Evolutionary conservation across 2,888 invertebrate genomes (phyloP), one percentile per base, ranked within the genome.

Genomic region (Loripinus fragilis): DNA sequence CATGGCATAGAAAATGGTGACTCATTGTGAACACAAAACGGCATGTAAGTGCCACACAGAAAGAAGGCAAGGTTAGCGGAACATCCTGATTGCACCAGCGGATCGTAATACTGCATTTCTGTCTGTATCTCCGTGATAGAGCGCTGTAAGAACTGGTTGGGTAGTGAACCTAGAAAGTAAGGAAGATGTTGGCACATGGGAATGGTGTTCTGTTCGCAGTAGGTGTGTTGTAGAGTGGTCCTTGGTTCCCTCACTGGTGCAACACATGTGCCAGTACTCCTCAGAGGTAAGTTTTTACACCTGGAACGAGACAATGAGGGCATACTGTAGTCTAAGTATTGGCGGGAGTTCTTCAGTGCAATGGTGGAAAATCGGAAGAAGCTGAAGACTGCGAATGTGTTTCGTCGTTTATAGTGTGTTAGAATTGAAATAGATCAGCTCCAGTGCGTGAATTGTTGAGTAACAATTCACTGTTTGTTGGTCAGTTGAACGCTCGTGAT

Each of bases 81-180:
- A 68, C 91, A 91, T 7, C 83, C 78, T 2, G 87, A 83, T 28
- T 80, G 75, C 0, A 89, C 28, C 23, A 91, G 74, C 8, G 77
- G 52, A 17, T 83, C 74, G 74, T 88, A 91, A 60, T 87, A 88
- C 15, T 74, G 60, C 81, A 90, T 81, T 72, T 90, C 90, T 3
- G 25, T 69, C 7, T 75, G 68, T 41, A 90, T 88, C 65, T 85
- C 83, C 3, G 67, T 20, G 42, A 82, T 64, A 64, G 86, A 77
- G 8, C 86, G 81, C 71, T 91, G 91, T 48, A 87, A 74, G 71
- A 89, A 91, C 80, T 87, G 83, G 72, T 91, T 91, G 0, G 90
- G 90, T n/a, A 91, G 77, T 8, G 89, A 88, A 8, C 89, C 89
- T 25, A 83, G 77, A 0, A 74, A 60, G 72, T 83, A 87, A 10